phyloP scores from a whole-genome alignment of 2,888 invertebrate genomes.

The Lissocephala sabroskyi region DNA sequence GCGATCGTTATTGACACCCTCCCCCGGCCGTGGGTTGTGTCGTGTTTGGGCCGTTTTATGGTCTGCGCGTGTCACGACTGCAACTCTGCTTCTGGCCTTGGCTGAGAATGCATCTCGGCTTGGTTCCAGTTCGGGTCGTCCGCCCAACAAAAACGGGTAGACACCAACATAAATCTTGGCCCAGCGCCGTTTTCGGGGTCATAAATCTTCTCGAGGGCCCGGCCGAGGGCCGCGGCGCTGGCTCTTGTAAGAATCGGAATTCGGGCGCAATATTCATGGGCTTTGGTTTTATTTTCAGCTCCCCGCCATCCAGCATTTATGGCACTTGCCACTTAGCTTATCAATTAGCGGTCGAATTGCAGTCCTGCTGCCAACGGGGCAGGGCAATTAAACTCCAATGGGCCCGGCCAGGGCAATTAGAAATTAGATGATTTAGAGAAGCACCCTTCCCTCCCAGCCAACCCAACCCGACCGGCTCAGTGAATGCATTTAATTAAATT shows the following conservation, averaged over 20 bases:
- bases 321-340: conserved; percentile 63
- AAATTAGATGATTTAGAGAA: background rate
- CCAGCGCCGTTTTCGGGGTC: conserved; percentile 33
- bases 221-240: conserved; percentile 13
- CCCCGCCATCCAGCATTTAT: conserved; percentile 14
- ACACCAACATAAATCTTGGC: conserved; percentile 44
- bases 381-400: conserved; percentile 7
- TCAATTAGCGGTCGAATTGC: conserved; percentile 41
- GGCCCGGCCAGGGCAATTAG: background rate
- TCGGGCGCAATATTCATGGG: no score
- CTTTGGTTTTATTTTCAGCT: background rate
- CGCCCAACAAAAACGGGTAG: background rate
- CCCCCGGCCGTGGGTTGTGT: background rate
- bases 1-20: background rate
- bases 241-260: conserved; percentile 34
- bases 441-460: no score
- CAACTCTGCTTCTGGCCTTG: conserved; percentile 27
- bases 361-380: no score
- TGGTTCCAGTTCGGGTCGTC: background rate
- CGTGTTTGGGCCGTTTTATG: conserved; percentile 29
- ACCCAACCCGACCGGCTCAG: conserved; percentile 4
- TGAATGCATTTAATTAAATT: conserved; percentile 64
- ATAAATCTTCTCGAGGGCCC: conserved; percentile 41
- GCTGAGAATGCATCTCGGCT: background rate
- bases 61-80: conserved; percentile 51